These are phyloP conservation scores for Latrodectus elegans DNA, from an alignment of 2,888 invertebrate genomes.

Conservation along the genomic window DNA sequence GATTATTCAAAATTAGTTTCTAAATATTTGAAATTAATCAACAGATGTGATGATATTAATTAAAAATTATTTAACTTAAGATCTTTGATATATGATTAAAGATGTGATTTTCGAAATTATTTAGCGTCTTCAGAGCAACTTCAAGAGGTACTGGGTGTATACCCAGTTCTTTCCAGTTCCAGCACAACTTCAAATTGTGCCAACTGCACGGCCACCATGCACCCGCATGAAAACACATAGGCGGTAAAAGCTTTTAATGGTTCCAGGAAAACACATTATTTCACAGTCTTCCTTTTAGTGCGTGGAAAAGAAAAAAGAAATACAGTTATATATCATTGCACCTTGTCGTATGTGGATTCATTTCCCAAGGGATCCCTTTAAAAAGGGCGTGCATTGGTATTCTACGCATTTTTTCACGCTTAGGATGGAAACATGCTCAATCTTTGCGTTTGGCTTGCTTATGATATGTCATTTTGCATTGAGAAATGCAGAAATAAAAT, in stretches of 20 bases:
- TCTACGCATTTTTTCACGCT: background rate
- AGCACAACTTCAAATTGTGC: background rate
- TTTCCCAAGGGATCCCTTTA: background rate
- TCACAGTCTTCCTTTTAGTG: background rate
- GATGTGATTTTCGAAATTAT: background rate
- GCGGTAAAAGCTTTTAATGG: background rate
- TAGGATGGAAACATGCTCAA: background rate
- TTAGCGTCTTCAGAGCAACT: background rate
- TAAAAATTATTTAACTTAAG: no score
- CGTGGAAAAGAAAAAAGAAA: background rate
- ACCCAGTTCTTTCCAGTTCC: background rate
- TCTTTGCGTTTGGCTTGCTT: background rate
- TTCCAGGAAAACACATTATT: background rate
- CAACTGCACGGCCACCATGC: background rate
- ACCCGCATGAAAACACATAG: background rate
- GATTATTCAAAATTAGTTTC: no score
- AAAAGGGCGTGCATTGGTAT: background rate
- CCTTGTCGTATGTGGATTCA: background rate
- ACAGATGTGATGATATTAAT: no score
- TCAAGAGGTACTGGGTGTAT: background rate
- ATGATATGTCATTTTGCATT: background rate
- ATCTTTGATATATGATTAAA: no score
- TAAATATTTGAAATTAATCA: no score
- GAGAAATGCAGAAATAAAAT: background rate
- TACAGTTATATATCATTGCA: background rate